Evolutionary conservation across 37 sponge, comb jelly and placozoan species (phyloP).

Genomic region (Eunapius fragilis): DNA sequence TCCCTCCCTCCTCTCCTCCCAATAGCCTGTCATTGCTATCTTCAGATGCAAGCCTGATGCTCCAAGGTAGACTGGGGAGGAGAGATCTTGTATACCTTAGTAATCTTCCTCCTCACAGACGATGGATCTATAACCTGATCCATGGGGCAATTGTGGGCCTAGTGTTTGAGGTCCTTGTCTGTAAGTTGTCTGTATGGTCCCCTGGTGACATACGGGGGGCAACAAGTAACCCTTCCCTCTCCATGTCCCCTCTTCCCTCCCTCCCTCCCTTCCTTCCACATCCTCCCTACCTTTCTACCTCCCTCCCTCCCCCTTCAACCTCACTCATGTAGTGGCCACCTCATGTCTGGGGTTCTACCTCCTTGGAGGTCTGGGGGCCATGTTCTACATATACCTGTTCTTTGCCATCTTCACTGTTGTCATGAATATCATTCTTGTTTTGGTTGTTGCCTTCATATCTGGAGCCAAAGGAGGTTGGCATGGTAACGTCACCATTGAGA

Average conservation of each 20-base stretch:
- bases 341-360: neutral
- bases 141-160: slow-evolving; percentile 62
- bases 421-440: neutral
- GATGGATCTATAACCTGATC: slow-evolving; percentile 68
- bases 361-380: neutral
- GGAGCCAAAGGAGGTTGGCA: neutral
- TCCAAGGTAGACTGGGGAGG: slow-evolving; percentile 30
- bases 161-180: slow-evolving; percentile 22
- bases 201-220: neutral
- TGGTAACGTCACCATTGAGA: neutral
- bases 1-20: neutral
- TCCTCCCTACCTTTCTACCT: neutral
- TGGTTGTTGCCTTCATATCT: neutral
- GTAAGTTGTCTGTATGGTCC: slow-evolving; percentile 56
- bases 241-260: neutral
- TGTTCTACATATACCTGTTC: neutral
- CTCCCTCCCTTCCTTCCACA: neutral
- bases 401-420: neutral
- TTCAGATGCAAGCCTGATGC: slow-evolving; percentile 70
- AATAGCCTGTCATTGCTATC: slow-evolving; percentile 70
- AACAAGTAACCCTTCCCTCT: neutral
- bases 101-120: slow-evolving; percentile 20
- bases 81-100: neutral
- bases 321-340: neutral
- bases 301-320: neutral